Evolutionary conservation across 1,140 invertebrate species (phyloP).

Genomic region (Pogonognathellus flavescens): DNA sequence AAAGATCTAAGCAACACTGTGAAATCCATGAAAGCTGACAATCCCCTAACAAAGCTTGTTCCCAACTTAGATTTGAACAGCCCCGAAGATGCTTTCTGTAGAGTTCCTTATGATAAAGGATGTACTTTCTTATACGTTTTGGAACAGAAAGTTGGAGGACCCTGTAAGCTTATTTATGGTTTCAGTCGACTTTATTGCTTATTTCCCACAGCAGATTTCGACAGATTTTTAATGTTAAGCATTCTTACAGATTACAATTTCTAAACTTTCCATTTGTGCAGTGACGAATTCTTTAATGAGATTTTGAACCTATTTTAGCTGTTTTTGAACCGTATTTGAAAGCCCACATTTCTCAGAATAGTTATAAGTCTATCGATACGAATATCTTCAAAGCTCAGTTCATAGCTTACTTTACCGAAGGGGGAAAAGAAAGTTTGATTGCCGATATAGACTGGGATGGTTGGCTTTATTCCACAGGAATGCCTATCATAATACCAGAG

Average conservation of each 20-base stretch:
- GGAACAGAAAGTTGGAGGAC: slow-evolving; percentile 87
- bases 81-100: slow-evolving; percentile 82
- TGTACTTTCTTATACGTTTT: slow-evolving; percentile 88
- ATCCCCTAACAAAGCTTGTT: slow-evolving; percentile 75
- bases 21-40: background rate
- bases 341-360: slow-evolving; percentile 85
- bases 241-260: background rate
- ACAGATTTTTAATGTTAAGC: background rate
- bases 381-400: slow-evolving; percentile 86
- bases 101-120: slow-evolving; percentile 93
- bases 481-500: slow-evolving; percentile 88
- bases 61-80: slow-evolving; percentile 79
- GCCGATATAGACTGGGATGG: slow-evolving; percentile 83
- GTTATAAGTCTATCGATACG: slow-evolving; percentile 86
- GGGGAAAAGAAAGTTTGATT: slow-evolving; percentile 66
- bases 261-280: no score
- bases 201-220: background rate
- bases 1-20: background rate
- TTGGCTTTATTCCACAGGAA: slow-evolving; percentile 87
- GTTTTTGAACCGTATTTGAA: slow-evolving; percentile 89
- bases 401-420: slow-evolving; percentile 81
- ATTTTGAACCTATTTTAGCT: no score
- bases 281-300: slow-evolving; percentile 25
- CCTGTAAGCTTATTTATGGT: slow-evolving; percentile 77
- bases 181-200: no score